These are phyloP conservation scores for Pterostichus niger DNA, from an alignment of 2,888 invertebrate genomes.

Conservation along the genomic window DNA sequence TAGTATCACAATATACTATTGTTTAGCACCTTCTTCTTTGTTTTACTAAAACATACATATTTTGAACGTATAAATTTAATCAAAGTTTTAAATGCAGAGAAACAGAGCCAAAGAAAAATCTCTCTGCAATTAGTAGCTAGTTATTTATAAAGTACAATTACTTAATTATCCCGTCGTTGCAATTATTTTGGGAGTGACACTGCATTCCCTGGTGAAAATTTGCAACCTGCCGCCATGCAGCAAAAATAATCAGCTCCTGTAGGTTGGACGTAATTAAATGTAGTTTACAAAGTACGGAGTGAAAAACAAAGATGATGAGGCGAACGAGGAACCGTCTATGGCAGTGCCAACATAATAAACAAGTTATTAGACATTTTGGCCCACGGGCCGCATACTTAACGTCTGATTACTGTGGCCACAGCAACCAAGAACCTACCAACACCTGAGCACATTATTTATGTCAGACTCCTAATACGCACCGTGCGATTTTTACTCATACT, in stretches of 20 bases:
- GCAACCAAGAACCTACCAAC: neutral
- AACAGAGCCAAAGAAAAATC: neutral
- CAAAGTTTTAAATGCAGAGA: neutral
- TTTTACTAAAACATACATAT: no score
- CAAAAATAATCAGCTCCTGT: neutral
- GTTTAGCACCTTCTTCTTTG: no score
- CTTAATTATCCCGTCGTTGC: conserved; percentile 16
- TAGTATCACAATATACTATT: no score
- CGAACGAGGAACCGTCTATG: conserved; percentile 26
- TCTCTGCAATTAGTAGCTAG: neutral
- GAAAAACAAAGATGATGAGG: conserved; percentile 15
- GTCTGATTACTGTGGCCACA: conserved; percentile 33
- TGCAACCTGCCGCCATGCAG: neutral
- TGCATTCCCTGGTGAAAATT: neutral
- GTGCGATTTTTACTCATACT: no score
- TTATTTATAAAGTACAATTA: conserved; percentile 19
- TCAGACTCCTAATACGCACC: no score
- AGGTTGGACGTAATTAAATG: neutral
- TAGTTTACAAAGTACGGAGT: neutral
- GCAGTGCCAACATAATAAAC: conserved; percentile 65
- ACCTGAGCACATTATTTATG: conserved; percentile 1
- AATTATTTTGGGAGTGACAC: neutral
- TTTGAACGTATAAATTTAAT: no score
- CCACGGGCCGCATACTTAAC: conserved; percentile 34
- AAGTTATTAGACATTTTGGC: conserved; percentile 62